Evolutionary conservation across 2,113 vertebrate species (phyloP), one percentile per base, ranked within the genome.

Genomic region (Cyphotilapia sp.): DNA sequence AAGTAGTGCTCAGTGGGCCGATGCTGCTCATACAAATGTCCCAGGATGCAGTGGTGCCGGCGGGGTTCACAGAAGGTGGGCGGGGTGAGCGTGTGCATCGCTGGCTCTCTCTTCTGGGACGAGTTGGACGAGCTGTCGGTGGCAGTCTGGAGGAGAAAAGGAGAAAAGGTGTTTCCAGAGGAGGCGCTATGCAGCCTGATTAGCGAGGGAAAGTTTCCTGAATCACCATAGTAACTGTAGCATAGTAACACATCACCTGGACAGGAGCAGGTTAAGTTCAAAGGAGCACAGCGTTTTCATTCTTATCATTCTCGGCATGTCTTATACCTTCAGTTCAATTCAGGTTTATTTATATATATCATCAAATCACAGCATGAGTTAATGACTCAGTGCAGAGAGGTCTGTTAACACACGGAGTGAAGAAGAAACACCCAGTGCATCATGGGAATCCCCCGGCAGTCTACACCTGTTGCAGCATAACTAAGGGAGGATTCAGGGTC

Each of bases 41-140:
- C 97, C 94, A 98, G 95, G 87, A 98, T 97, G 93, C 97, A 98
- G 61, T 95, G 94, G 95, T 98, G 97, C 87, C 96, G 96, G 33
- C 96, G 97, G 63, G 97, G 95, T 90, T 98, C 98, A 35, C 97
- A 97, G 90, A 98, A 97, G 35, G 94, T 91, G 87, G 97, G 96
- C 24, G 97, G 97, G 17, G 97, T 96, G 84, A 98, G 90, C 7
- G 96, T 94, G 90, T 96, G 95, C 80, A 96, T 80, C 27, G 96
- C 51, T 1, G 89, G 83, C 84, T 97, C 96, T 88, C 94, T 93
- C 92, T 91, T 95, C 89, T 96, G 96, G 40, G 96, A 97, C 2
- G 96, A 97, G 92, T 94, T 97, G 80, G 96, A 97, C 3, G 96
- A 96, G 92, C 95, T 96, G 94, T 97, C 96, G 2, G 96, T 97